Base-by-base conservation (phyloP, 1,140 invertebrate species). In the Pseudomyrmex dendroicus region DNA sequence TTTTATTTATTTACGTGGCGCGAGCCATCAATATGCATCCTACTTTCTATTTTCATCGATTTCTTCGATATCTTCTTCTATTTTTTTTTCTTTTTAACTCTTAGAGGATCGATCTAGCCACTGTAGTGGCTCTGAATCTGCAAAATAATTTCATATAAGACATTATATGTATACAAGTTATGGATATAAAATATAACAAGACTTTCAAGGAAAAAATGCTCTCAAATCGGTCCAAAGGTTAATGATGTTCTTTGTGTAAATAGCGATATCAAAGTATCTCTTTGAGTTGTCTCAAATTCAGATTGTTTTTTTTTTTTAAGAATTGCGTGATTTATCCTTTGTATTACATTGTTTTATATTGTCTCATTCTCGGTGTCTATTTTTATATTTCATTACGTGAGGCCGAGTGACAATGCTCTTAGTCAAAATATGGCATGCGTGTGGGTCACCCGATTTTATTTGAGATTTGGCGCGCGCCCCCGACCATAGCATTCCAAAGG, bases 391-490 rank as follows among this genome's bases (percentile, higher is more conserved):
- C 12, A 35, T 74, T 82, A 74, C 72, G 8, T 46, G 12, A 17
- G 62, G 20, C 54, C 35, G 35, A 35, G 76, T 84, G 82, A 90
- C 82, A 87, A 90, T 88, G 73, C 80, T 48, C 68, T 89, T 85
- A 85, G 84, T 89, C 73, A 78, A 90, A 67, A 73, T 77, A 70
- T 84, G 72, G 76, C 76, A 77, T 85, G 90, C 35, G 35, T 85
- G 84, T 90, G 85, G 90, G 86, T 90, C 88, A 90, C 87, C 87
- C 91, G 90, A 90, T 91, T 92, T 84, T 89, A 91, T 89, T 90
- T 86, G 63, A 91, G 86, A 87, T 89, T 91, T 93, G 92, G 92
- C 92, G 63, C 78, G 64, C 54, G 80, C 90, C 92, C 92, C 89
- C 89, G 89, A 52, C 20, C 20, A 20, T 20, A 20, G 88, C 68